These are phyloP conservation scores for Diplodus sargus DNA, from an alignment of 2,797 vertebrate genomes.

Conservation along the genomic window DNA sequence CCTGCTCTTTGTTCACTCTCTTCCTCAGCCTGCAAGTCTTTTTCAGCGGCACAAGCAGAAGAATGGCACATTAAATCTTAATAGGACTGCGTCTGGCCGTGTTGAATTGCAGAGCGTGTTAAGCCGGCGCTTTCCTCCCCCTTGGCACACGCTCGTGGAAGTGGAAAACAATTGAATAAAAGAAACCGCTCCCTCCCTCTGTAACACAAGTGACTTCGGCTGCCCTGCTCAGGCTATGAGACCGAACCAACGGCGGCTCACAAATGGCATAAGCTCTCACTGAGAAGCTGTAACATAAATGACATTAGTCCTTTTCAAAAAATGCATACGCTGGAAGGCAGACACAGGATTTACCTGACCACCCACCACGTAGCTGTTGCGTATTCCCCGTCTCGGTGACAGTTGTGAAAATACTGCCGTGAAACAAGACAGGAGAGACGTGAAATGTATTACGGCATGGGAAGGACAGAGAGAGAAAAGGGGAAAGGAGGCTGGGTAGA, in stretches of 20 bases:
- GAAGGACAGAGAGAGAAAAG: constrained; percentile 14
- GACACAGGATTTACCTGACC: constrained; percentile 56
- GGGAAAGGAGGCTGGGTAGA: constrained; percentile 16
- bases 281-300: constrained; percentile 66
- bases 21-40: constrained; percentile 80
- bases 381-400: constrained; percentile 28
- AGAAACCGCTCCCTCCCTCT: constrained; percentile 81
- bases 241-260: constrained; percentile 69
- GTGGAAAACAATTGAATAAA: constrained; percentile 87
- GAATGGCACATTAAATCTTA: constrained; percentile 90
- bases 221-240: constrained; percentile 75
- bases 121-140: constrained; percentile 84
- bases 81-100: constrained; percentile 87
- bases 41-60: constrained; percentile 84
- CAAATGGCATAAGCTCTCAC: constrained; percentile 65
- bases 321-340: constrained; percentile 48
- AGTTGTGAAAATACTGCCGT: constrained; percentile 15
- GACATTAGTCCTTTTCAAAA: constrained; percentile 56
- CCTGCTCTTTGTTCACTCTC: constrained; percentile 82
- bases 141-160: constrained; percentile 84
- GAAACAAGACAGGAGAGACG: constrained; percentile 14
- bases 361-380: constrained; percentile 48
- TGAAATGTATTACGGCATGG: constrained; percentile 34
- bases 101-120: constrained; percentile 87
- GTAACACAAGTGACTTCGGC: constrained; percentile 79